Conservation (phyloP, 2,888 invertebrate species). For the Philhelius pedissequus region DNA sequence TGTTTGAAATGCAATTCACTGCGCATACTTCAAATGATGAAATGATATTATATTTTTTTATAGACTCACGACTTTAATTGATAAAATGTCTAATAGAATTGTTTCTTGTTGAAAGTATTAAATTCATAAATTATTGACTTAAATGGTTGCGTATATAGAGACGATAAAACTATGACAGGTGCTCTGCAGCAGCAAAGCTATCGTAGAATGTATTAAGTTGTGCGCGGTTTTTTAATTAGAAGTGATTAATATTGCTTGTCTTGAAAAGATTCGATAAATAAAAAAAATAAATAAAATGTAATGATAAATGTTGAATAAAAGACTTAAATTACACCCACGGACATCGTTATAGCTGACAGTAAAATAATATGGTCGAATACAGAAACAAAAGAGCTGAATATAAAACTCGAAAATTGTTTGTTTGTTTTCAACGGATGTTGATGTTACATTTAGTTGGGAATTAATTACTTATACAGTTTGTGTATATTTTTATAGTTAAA, state of each 20-base stretch:
- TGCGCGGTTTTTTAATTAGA: conserved; percentile 24
- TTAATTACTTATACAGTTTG: neutral
- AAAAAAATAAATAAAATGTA: neutral
- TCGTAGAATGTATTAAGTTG: neutral
- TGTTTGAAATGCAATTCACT: conserved; percentile 30
- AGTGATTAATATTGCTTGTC: conserved; percentile 16
- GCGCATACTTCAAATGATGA: conserved; percentile 18
- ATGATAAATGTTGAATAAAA: neutral
- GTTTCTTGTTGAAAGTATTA: neutral
- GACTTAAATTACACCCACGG: conserved; percentile 34
- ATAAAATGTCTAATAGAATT: conserved; percentile 12
- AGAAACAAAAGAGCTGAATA: conserved; percentile 50
- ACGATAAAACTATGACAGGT: conserved; percentile 23
- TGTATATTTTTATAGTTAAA: neutral
- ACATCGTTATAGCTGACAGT: neutral
- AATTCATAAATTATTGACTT: conserved; percentile 16
- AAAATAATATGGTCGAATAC: neutral
- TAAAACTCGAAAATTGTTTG: conserved; percentile 34
- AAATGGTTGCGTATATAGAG: conserved; percentile 38
- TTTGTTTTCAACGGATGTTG: conserved; percentile 28
- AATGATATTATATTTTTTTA: conserved; percentile 6
- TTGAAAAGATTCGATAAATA: neutral
- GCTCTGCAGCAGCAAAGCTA: neutral
- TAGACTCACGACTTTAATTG: neutral
- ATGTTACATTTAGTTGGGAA: neutral